Evolutionary conservation across 1,140 invertebrate species (phyloP).

Genomic region (Nylanderia fulva): DNA sequence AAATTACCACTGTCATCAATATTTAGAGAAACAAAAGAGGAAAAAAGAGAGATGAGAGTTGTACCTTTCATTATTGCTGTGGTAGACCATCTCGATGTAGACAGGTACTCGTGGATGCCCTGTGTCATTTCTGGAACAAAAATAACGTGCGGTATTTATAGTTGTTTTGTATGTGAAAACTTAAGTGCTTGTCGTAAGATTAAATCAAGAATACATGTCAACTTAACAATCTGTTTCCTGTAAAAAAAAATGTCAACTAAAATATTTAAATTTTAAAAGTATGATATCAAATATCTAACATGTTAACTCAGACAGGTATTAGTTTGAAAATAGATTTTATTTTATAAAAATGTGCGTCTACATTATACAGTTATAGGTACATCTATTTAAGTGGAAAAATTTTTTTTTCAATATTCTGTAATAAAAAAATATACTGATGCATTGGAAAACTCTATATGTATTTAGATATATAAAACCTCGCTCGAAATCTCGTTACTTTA

Average conservation of each 20-base stretch:
- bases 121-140: constrained; percentile 74
- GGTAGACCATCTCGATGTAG: constrained; percentile 39
- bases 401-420: constrained; percentile 19
- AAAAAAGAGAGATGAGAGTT: constrained; percentile 63
- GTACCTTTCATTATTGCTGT: constrained; percentile 56
- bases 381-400: background rate
- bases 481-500: constrained; percentile 8
- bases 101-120: constrained; percentile 46
- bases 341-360: background rate
- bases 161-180: constrained; percentile 76
- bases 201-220: constrained; percentile 73
- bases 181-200: constrained; percentile 78
- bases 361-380: background rate
- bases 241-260: constrained; percentile 8
- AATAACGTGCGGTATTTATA: constrained; percentile 79
- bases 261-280: background rate
- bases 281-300: background rate
- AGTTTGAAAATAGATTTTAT: background rate
- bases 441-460: constrained; percentile 17
- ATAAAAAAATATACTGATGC: constrained; percentile 10
- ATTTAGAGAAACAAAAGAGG: constrained; percentile 15
- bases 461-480: background rate
- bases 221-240: constrained; percentile 23
- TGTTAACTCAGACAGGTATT: background rate
- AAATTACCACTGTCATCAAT: constrained; percentile 59